Evolutionary conservation across 2,113 vertebrate species (phyloP).

Genomic region (Sylvia atricapilla): DNA sequence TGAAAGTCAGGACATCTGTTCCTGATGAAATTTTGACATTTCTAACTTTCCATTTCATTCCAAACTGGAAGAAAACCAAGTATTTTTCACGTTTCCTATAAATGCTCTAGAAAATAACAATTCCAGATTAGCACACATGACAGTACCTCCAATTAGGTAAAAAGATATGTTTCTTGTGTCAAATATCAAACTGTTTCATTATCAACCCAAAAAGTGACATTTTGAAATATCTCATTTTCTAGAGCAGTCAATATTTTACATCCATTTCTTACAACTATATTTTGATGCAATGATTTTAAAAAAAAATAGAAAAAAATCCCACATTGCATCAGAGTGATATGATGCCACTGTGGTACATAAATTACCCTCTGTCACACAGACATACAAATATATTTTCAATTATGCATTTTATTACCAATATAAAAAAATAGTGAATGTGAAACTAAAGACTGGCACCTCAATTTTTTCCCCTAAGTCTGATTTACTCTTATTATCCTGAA

Average conservation of each 20-base stretch:
- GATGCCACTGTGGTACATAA: background rate
- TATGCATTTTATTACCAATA: background rate
- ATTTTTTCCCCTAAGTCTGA: background rate
- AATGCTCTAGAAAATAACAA: constrained; percentile 7
- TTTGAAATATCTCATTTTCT: background rate
- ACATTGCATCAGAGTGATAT: background rate
- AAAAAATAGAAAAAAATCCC: background rate
- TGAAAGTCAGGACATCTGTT: constrained; percentile 51
- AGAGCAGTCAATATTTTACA: background rate
- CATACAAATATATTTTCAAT: background rate
- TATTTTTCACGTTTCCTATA: constrained; percentile 7
- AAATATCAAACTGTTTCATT: background rate
- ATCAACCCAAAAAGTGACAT: background rate
- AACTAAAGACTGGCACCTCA: background rate
- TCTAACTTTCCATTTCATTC: constrained; percentile 16
- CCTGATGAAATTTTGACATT: constrained; percentile 32
- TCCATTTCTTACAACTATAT: background rate
- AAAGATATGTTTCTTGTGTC: background rate
- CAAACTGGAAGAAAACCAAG: constrained; percentile 7
- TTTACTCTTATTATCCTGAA: background rate
- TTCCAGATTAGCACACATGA: background rate
- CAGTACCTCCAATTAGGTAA: background rate
- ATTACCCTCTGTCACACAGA: background rate
- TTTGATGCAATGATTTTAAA: background rate
- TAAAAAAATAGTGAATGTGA: background rate